Conservation (phyloP, 2,888 invertebrate species). For the Lithodes maja region DNA sequence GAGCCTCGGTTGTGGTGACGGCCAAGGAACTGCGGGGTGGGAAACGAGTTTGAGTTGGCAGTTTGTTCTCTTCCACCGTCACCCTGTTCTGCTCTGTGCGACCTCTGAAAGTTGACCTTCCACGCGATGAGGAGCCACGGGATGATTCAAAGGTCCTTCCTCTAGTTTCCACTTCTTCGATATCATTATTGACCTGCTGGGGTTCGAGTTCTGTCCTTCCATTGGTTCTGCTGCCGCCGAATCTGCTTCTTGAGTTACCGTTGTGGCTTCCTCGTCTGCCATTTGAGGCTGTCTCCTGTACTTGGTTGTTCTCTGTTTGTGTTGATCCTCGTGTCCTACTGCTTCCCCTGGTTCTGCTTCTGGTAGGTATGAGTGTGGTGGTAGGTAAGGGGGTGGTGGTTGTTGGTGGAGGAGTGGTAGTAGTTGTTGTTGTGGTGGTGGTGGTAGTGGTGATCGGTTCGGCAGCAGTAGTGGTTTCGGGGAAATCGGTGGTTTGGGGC, state of each 20-base stretch:
- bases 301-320: conserved; percentile 1
- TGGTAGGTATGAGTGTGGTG: neutral
- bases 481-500: conserved; percentile 4
- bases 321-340: conserved; percentile 7
- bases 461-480: conserved; percentile 24
- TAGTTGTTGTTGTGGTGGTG: conserved; percentile 44
- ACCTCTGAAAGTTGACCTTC: conserved; percentile 17
- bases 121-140: conserved; percentile 32
- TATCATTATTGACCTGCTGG: conserved; percentile 39
- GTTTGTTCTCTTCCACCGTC: conserved; percentile 53
- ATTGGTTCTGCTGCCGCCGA: neutral
- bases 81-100: conserved; percentile 28
- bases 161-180: neutral
- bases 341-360: conserved; percentile 15
- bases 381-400: conserved; percentile 33
- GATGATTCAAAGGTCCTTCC: conserved; percentile 19
- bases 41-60: conserved; percentile 66
- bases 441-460: neutral
- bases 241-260: neutral
- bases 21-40: conserved; percentile 56
- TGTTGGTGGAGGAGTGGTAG: conserved; percentile 38
- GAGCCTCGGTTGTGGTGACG: conserved; percentile 25
- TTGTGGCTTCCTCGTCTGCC: neutral
- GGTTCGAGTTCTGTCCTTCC: conserved; percentile 16
- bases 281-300: neutral